phyloP scores from a whole-genome alignment of 1,140 invertebrate species.

The Listronotus oregonensis region DNA sequence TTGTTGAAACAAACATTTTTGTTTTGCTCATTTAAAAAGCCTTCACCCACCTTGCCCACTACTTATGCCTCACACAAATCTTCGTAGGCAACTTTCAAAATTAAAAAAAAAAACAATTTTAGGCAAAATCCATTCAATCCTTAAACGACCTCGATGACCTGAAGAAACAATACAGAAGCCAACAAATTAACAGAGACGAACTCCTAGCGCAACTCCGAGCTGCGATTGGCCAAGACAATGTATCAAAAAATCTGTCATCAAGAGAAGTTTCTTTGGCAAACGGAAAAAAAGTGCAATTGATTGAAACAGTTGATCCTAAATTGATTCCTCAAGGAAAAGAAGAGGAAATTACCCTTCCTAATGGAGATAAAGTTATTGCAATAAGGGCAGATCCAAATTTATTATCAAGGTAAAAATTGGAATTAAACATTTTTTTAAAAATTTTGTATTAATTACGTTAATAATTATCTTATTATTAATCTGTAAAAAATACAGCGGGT shows the following conservation, averaged over 20 bases:
- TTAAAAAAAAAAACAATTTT: constrained; percentile 29
- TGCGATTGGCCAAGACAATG: constrained; percentile 66
- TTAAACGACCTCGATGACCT: constrained; percentile 51
- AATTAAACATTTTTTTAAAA: constrained; percentile 54
- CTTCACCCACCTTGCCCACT: too few relatives aligned
- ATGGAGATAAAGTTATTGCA: constrained; percentile 75
- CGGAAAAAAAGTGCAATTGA: constrained; percentile 75
- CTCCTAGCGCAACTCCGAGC: constrained; percentile 73
- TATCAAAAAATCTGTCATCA: constrained; percentile 71
- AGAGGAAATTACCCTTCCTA: constrained; percentile 69
- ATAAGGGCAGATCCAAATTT: constrained; percentile 68
- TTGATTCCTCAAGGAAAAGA: constrained; percentile 61
- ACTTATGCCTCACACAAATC: too few relatives aligned
- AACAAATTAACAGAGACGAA: constrained; percentile 61
- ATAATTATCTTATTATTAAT: too few relatives aligned
- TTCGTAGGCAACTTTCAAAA: too few relatives aligned
- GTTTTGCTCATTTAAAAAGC: too few relatives aligned
- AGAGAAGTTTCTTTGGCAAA: constrained; percentile 73
- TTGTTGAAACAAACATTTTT: too few relatives aligned
- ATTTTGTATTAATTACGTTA: not conserved
- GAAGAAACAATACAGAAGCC: constrained; percentile 52
- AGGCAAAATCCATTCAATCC: constrained; percentile 49
- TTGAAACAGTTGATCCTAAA: constrained; percentile 68
- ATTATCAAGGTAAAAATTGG: constrained; percentile 33
- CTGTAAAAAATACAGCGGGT: too few relatives aligned